A percentile compares a stretch with the other conserved stretches of the same genome.
Evolutionary conservation across 2,888 invertebrate genomes (phyloP).

Genomic region (Silvanus unidentatus): DNA sequence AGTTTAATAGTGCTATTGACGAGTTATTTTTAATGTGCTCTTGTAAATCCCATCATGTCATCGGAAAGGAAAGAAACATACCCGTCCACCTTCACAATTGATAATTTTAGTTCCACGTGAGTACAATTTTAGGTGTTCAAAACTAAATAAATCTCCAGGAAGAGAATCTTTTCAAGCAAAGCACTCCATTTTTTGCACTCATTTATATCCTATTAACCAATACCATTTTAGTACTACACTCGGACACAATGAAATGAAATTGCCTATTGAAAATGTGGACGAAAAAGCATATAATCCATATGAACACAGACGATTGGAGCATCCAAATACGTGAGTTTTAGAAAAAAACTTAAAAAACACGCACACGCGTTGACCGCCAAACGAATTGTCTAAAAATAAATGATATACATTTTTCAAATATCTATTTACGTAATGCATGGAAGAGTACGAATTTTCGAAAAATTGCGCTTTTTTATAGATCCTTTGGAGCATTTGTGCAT

Average conservation of each 20-base stretch:
- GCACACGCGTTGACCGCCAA: too few relatives aligned
- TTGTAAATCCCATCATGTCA: slow-evolving; percentile 16
- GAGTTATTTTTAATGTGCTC: too few relatives aligned
- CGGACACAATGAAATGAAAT: slow-evolving; percentile 29
- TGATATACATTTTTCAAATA: too few relatives aligned
- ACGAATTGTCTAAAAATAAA: too few relatives aligned
- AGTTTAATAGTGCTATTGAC: too few relatives aligned
- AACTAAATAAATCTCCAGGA: background rate
- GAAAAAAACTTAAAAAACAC: too few relatives aligned
- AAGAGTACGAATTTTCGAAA: too few relatives aligned
- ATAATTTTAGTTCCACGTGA: slow-evolving; percentile 45
- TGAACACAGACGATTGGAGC: slow-evolving; percentile 27
- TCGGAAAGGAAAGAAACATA: slow-evolving; percentile 34
- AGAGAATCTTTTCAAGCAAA: too few relatives aligned
- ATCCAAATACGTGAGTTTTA: slow-evolving; percentile 30
- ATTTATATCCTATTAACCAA: too few relatives aligned
- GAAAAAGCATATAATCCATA: slow-evolving; percentile 29
- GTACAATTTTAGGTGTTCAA: slow-evolving; percentile 20
- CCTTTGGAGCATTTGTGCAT: slow-evolving; percentile 79
- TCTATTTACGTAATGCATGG: too few relatives aligned
- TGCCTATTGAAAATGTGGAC: slow-evolving; percentile 19
- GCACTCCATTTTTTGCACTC: too few relatives aligned
- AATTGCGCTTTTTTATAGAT: slow-evolving; percentile 58
- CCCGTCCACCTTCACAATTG: slow-evolving; percentile 40
- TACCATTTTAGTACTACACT: slow-evolving; percentile 22